Conservation (phyloP, 2,113 vertebrate genomes). For the Tiliqua scincoides region DNA sequence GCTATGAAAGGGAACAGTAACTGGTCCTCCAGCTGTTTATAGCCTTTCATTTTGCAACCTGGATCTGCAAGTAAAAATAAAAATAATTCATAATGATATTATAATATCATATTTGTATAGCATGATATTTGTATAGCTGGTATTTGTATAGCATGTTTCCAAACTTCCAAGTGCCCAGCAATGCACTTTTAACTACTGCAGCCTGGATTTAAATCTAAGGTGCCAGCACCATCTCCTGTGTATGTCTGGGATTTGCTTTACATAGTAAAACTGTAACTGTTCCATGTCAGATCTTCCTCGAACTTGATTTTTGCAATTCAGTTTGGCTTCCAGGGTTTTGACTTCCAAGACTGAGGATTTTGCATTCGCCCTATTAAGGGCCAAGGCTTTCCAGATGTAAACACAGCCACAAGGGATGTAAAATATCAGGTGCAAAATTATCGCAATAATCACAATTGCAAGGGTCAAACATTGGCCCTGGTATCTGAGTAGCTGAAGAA, state of each 20-base stretch:
- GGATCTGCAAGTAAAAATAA: neutral
- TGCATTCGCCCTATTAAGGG: neutral
- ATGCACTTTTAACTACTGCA: neutral
- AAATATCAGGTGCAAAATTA: neutral
- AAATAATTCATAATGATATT: neutral
- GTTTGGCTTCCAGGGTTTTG: neutral
- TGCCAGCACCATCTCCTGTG: constrained; percentile 73
- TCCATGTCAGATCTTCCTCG: neutral
- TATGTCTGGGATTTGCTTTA: neutral
- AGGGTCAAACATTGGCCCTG: neutral
- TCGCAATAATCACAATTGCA: neutral
- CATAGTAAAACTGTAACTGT: neutral
- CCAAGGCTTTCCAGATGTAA: neutral
- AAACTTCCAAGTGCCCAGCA: neutral
- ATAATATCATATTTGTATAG: neutral
- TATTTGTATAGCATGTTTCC: neutral
- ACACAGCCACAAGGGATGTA: neutral
- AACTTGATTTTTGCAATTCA: neutral
- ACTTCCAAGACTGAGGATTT: neutral
- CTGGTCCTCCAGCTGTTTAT: neutral
- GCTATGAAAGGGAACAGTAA: neutral
- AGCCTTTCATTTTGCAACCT: neutral
- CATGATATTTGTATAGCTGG: no score
- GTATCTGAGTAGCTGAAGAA: neutral
- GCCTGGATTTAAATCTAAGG: neutral